These are phyloP conservation scores for Eulimnadia texana DNA, from an alignment of 1,140 invertebrate genomes.

Conservation along the genomic window DNA sequence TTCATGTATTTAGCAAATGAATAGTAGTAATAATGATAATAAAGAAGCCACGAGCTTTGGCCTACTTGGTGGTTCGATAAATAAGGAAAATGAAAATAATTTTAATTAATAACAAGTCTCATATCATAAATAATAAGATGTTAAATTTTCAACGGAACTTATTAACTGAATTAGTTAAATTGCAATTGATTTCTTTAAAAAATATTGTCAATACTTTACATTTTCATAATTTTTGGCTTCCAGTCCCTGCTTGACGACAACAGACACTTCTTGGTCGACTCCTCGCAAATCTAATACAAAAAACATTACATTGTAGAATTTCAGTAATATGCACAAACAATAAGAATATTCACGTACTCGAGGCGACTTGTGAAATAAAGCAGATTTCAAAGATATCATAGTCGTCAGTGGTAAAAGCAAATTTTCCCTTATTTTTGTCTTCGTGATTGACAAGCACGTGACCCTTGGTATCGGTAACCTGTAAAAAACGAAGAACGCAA, in stretches of 20 bases:
- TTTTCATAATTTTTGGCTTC: slow-evolving; percentile 96
- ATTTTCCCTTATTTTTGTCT: slow-evolving; percentile 80
- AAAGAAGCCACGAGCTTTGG: too few species aligned
- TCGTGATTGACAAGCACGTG: slow-evolving; percentile 85
- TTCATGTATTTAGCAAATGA: too few species aligned
- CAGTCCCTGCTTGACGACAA: slow-evolving; percentile 82
- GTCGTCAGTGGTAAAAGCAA: slow-evolving; percentile 91
- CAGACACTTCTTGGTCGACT: slow-evolving; percentile 65
- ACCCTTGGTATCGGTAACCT: slow-evolving; percentile 87
- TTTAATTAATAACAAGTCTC: background rate
- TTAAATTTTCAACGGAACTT: too few species aligned
- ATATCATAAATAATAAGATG: too few species aligned
- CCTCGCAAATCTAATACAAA: slow-evolving; percentile 49
- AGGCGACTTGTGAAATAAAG: slow-evolving; percentile 70
- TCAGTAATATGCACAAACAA: too few species aligned
- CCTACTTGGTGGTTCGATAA: too few species aligned
- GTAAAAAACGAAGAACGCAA: slow-evolving; percentile 18
- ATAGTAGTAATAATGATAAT: too few species aligned
- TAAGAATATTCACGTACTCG: slow-evolving; percentile 42
- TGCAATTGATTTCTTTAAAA: background rate
- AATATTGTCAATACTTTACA: slow-evolving; percentile 41
- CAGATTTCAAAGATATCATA: slow-evolving; percentile 97
- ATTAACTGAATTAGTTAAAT: too few species aligned
- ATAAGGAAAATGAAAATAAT: too few species aligned
- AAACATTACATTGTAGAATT: too few species aligned